These are phyloP conservation scores for Drosophila nannoptera DNA, from an alignment of 1,140 invertebrate species.

Conservation along the genomic window DNA sequence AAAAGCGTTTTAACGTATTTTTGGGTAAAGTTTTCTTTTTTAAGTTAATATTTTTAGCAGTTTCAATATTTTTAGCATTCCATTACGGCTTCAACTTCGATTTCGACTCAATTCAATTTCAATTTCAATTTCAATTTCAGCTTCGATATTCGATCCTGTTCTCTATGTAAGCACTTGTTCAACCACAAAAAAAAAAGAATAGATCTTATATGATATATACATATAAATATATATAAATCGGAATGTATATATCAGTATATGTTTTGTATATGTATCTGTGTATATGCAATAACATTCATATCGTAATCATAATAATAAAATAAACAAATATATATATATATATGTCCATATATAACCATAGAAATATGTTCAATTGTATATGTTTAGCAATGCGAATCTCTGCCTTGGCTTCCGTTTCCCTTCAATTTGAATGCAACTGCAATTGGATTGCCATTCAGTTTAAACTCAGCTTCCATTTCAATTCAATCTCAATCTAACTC, in stretches of 20 bases:
- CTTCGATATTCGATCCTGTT: not conserved
- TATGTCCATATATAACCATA: slow-evolving; percentile 2
- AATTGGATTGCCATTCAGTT: not conserved
- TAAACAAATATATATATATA: slow-evolving; percentile 77
- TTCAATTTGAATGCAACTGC: not conserved
- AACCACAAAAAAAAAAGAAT: slow-evolving; percentile 36
- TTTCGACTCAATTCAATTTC: too few species aligned
- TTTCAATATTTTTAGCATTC: too few species aligned
- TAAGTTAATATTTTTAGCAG: not conserved
- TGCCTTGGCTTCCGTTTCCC: slow-evolving; percentile 8
- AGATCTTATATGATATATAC: slow-evolving; percentile 17
- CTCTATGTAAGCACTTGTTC: slow-evolving; percentile 25
- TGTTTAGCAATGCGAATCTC: slow-evolving; percentile 42
- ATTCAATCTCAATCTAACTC: not conserved
- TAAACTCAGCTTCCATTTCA: too few species aligned
- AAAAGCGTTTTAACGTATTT: not conserved
- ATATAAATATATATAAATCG: slow-evolving; percentile 29
- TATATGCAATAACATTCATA: slow-evolving; percentile 76
- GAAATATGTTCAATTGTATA: slow-evolving; percentile 67
- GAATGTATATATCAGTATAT: slow-evolving; percentile 49
- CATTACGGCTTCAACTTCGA: too few species aligned
- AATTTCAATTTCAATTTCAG: too few species aligned
- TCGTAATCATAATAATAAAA: slow-evolving; percentile 71
- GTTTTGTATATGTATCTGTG: slow-evolving; percentile 51
- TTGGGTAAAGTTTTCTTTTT: slow-evolving; percentile 1